phyloP scores from a whole-genome alignment of 2,888 invertebrate species.

The Watsonalla cultraria region DNA sequence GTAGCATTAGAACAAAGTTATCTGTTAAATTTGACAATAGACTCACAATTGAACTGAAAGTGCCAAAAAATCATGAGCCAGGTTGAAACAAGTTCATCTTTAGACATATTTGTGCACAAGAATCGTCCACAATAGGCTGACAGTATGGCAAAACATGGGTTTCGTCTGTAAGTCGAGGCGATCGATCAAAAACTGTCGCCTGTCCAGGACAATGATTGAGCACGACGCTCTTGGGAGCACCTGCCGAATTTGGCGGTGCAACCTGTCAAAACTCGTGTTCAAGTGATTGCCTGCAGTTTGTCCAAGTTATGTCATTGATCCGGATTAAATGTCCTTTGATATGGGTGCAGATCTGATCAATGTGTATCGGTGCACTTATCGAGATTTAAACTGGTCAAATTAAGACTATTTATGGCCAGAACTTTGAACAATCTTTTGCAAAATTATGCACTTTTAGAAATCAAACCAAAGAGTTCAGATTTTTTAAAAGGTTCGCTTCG shows the following conservation, averaged over 20 bases:
- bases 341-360: too few species aligned
- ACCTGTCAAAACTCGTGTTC: constrained; percentile 26
- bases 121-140: constrained; percentile 11
- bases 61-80: not conserved
- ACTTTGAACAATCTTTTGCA: too few species aligned
- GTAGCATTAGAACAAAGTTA: not conserved
- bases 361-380: too few species aligned
- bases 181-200: constrained; percentile 48
- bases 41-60: not conserved
- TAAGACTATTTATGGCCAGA: too few species aligned
- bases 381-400: too few species aligned
- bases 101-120: constrained; percentile 11
- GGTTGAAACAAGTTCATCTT: constrained; percentile 8
- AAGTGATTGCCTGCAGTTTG: not conserved
- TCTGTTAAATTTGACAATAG: not conserved
- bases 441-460: too few species aligned
- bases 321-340: not conserved
- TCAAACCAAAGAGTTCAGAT: too few species aligned
- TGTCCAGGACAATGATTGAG: constrained; percentile 40
- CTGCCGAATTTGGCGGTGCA: constrained; percentile 39
- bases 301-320: not conserved
- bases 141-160: constrained; percentile 19
- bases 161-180: constrained; percentile 24
- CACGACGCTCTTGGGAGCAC: constrained; percentile 23
- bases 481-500: too few species aligned